Evolutionary conservation across 1,140 invertebrate species (phyloP), one percentile per base, ranked within the genome.

Genomic region (Arctopsyche grandis): DNA sequence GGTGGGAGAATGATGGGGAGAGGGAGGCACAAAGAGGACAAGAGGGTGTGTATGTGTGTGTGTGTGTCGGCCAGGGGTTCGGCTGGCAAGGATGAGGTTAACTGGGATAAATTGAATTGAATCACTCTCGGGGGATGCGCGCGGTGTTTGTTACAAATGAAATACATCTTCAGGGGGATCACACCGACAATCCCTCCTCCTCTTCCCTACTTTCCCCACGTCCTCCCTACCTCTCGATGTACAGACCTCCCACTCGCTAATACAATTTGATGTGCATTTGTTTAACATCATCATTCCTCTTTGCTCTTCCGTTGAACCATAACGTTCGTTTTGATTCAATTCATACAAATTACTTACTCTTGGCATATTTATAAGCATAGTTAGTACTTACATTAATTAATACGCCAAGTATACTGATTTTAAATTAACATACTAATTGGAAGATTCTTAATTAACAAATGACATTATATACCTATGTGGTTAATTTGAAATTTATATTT

Each of bases 51-150:
- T 38, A 44, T 7, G 52, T 60, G 24, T 19, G 16, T 52, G 19
- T 63, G 74, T 38, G 66, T 7, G 52, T 60, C 29, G 29, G 29
- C 29, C 29, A 38, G 63, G 19, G 24, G 12, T 66, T 24, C 10
- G 24, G 19, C 63, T 66, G 24, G 63, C 63, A 29, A 66, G 63
- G 19, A 66, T 69, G 81, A 79, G 81, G 81, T 80, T 80, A 79
- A 79, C 77, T 79, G 79, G 81, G 80, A 79, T 83, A 83, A 83
- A 83, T 83, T 83, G 81, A 83, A 83, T 83, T 78, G 81, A 79
- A 83, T 83, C 81, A 83, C 81, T 76, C 80, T 79, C 81, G 24
- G 46, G 69, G 76, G 79, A 66, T 12, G 73, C 12, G 73, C 19
- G 48, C 73, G 73, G 73, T 56, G 60, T 79, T 75, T 66, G 69